These are phyloP conservation scores for Helostoma temminkii DNA, from an alignment of 2,797 vertebrate species.

Conservation along the genomic window DNA sequence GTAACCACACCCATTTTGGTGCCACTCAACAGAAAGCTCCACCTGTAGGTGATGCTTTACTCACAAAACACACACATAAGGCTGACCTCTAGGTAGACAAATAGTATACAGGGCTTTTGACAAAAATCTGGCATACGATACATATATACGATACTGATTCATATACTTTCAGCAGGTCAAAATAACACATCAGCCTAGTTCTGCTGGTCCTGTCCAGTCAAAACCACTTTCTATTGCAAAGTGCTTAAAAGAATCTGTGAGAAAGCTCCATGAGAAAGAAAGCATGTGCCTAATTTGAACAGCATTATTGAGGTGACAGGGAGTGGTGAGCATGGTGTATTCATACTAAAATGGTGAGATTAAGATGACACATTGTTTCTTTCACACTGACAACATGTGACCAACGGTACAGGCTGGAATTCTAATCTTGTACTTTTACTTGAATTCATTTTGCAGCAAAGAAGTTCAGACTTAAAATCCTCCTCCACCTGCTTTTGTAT, in stretches of 20 bases:
- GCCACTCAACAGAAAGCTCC: too few relatives aligned
- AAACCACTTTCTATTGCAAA: not conserved
- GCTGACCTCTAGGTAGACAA: too few relatives aligned
- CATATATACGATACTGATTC: too few relatives aligned
- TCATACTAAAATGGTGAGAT: slow-evolving; percentile 13
- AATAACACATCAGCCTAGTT: not conserved
- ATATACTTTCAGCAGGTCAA: too few relatives aligned
- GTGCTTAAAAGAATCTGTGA: not conserved
- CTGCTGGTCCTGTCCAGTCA: not conserved
- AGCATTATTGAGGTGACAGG: slow-evolving; percentile 4
- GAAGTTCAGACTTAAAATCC: too few relatives aligned
- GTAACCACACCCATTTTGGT: too few relatives aligned
- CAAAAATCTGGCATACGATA: too few relatives aligned
- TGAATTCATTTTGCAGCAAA: not conserved
- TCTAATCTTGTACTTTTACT: not conserved
- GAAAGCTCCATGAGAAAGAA: slow-evolving; percentile 4
- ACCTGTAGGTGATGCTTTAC: too few relatives aligned
- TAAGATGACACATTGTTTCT: slow-evolving; percentile 14
- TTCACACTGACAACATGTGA: not conserved
- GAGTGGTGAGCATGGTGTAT: slow-evolving; percentile 8
- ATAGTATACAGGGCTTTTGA: too few relatives aligned
- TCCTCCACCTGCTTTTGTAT: too few relatives aligned
- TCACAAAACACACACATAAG: too few relatives aligned
- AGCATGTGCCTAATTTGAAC: not conserved
- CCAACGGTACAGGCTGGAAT: not conserved